Evolutionary conservation across 2,797 vertebrate species (phyloP), one percentile per base, ranked within the genome.

Genomic region (Hirundo rustica): DNA sequence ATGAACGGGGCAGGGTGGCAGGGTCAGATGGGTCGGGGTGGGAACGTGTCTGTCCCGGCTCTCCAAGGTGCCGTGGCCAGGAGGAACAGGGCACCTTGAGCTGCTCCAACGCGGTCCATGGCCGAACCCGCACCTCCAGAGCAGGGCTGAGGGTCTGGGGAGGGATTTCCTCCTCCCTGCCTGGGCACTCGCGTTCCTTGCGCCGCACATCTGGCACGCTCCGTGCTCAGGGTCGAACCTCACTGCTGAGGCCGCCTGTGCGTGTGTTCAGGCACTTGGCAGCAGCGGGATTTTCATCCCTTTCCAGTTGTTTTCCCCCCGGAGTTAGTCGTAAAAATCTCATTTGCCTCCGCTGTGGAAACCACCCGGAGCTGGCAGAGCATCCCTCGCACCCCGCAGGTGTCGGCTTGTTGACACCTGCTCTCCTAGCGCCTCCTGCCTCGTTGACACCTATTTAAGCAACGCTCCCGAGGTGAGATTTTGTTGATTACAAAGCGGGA

Each of bases 91-190:
- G 25, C 40, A 8, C 62, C 50, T 8, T 16, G 32, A 62, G 45
- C 51, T 47, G 27, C 47, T 77, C 3, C 0, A 1, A 6, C 1
- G 0, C 0, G 6, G 6, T 32, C 53, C 12, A 0, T 0, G 2
- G 40, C 23, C n/a, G 66, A 58, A 44, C 18, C 48, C 0, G 0
- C 42, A 15, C 34, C 30, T n/a, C 4, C 10, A 16, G 20, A 0
- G 27, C 45, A 4, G 36, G 25, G 66, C 45, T n/a, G 58, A 25
- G 34, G 19, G 11, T 78, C 42, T 4, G 4, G 38, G 30, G 11
- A 27, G 10, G 8, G 73, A 58, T 40, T 57, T 57, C 32, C 2
- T 27, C 12, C 72, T 15, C 83, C 32, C 48, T 64, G 53, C 75
- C 57, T 2, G 21, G 45, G 7, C 30, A 65, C 42, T 38, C 3